These are phyloP conservation scores for Ascaphus truei DNA, from an alignment of 2,113 vertebrate genomes.

Conservation along the genomic window DNA sequence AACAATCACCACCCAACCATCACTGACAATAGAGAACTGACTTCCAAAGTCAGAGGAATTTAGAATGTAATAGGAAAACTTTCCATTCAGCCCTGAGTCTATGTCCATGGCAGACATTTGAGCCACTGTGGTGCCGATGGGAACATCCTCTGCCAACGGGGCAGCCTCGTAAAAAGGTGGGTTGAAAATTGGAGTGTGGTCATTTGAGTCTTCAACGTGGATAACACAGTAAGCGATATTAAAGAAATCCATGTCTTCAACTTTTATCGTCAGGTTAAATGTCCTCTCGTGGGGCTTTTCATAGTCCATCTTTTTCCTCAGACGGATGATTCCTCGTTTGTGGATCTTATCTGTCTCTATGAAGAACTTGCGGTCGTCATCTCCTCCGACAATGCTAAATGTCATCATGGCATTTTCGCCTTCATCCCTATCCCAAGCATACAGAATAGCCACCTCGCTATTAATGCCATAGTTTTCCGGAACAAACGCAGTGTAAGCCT, in stretches of 20 bases:
- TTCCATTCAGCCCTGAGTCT: constrained; percentile 80
- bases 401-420: constrained; percentile 77
- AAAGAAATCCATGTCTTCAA: constrained; percentile 78
- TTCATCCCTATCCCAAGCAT: constrained; percentile 74
- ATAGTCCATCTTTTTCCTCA: constrained; percentile 77
- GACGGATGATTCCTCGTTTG: constrained; percentile 63
- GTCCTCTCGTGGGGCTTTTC: constrained; percentile 79
- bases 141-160: constrained; percentile 67
- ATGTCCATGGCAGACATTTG: constrained; percentile 78
- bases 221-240: constrained; percentile 69
- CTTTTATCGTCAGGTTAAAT: constrained; percentile 83
- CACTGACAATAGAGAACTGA: constrained; percentile 72
- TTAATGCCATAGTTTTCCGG: constrained; percentile 71
- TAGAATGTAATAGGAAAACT: constrained; percentile 69
- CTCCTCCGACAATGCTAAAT: constrained; percentile 78
- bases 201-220: constrained; percentile 81
- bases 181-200: constrained; percentile 77
- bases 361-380: constrained; percentile 79
- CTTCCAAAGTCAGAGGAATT: constrained; percentile 68
- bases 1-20: constrained; percentile 73
- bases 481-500: constrained; percentile 65
- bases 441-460: constrained; percentile 69
- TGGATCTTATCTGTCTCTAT: constrained; percentile 78
- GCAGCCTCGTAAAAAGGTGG: constrained; percentile 75
- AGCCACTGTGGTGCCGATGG: constrained; percentile 72